A percentile compares a stretch with the other conserved stretches of the same genome.
These are phyloP conservation scores for Volucella inflata DNA, from an alignment of 2,888 invertebrate genomes.

Conservation along the genomic window DNA sequence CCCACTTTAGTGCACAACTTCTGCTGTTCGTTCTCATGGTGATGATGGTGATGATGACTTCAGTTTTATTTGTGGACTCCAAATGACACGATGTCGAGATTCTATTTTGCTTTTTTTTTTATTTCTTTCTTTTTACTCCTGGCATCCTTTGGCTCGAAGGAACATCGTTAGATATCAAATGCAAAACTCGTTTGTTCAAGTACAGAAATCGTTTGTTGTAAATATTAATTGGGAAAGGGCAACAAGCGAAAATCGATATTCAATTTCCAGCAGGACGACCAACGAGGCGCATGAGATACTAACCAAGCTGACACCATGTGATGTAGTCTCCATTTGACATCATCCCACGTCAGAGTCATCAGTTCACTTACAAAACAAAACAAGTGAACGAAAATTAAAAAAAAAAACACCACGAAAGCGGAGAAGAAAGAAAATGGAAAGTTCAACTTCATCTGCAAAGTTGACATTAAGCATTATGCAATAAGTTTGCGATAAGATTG, in stretches of 20 bases:
- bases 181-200: conserved; percentile 73
- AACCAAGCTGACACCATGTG: conserved; percentile 40
- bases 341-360: conserved; percentile 9
- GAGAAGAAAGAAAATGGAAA: conserved; percentile 8
- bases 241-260: conserved; percentile 69
- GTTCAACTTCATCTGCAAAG: conserved; percentile 62
- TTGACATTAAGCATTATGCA: conserved; percentile 71
- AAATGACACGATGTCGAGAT: conserved; percentile 63
- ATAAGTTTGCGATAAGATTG: conserved; percentile 61
- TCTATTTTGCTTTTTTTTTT: conserved; percentile 57
- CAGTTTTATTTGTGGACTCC: conserved; percentile 59
- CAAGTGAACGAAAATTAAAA: not conserved
- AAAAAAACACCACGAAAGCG: not conserved
- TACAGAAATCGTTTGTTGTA: conserved; percentile 66
- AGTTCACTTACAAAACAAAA: too few relatives aligned
- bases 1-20: not conserved
- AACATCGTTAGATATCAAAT: conserved; percentile 74
- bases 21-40: not conserved
- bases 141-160: conserved; percentile 13
- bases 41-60: conserved; percentile 54
- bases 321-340: conserved; percentile 47
- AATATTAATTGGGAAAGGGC: conserved; percentile 74
- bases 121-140: conserved; percentile 1
- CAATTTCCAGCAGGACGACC: conserved; percentile 47
- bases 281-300: not conserved